These are phyloP conservation scores for Leptestheria dahalacensis DNA, from an alignment of 1,140 invertebrate genomes.

Conservation along the genomic window DNA sequence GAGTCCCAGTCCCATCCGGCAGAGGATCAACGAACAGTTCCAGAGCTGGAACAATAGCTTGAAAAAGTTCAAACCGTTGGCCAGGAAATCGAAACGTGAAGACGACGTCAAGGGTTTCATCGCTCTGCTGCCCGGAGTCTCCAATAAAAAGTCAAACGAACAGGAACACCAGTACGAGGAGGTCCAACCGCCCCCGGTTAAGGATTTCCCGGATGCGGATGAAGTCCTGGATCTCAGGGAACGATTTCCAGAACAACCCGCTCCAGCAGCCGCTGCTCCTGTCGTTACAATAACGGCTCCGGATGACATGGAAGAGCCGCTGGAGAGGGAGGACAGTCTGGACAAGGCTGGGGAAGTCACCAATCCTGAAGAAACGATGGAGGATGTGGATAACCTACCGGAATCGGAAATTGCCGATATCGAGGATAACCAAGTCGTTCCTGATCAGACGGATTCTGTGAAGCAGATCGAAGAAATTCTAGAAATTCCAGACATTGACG, in stretches of 20 bases:
- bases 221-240: neutral
- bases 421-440: conserved; percentile 1
- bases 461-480: neutral
- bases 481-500: conserved; percentile 12
- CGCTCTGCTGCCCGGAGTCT: neutral
- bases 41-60: conserved; percentile 14
- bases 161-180: conserved; percentile 14
- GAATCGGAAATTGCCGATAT: conserved; percentile 8
- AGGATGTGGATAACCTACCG: conserved; percentile 12
- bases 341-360: neutral
- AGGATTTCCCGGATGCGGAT: neutral
- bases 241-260: neutral
- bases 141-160: neutral
- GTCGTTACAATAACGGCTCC: neutral
- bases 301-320: neutral
- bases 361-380: conserved; percentile 13
- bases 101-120: conserved; percentile 8
- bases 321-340: neutral
- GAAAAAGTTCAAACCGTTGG: neutral
- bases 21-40: conserved; percentile 11
- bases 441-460: neutral
- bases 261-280: neutral
- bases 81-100: neutral
- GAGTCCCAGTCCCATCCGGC: conserved; percentile 13
- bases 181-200: neutral